These are phyloP conservation scores for Phoenicopterus ruber DNA, from an alignment of 2,113 vertebrate genomes.

Conservation along the genomic window DNA sequence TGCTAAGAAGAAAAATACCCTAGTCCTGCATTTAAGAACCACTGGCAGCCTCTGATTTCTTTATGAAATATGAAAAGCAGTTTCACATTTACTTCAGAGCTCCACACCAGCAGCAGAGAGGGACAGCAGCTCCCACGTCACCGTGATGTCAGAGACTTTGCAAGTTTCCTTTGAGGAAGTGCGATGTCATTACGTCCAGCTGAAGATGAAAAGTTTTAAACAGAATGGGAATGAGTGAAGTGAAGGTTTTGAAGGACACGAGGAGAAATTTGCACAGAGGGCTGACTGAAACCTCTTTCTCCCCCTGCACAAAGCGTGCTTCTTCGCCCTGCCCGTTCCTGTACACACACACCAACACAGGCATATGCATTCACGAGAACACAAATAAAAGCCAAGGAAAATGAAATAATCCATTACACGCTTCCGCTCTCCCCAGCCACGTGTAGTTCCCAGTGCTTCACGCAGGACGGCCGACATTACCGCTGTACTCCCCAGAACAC, in stretches of 20 bases:
- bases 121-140: not conserved
- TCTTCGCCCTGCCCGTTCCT: not conserved
- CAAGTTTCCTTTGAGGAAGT: not conserved
- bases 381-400: not conserved
- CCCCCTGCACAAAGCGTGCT: not conserved
- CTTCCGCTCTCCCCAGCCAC: not conserved
- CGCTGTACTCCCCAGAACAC: not conserved
- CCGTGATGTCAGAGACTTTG: not conserved
- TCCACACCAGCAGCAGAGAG: not conserved
- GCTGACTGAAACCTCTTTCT: not conserved
- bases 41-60: not conserved
- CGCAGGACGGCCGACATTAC: rapidly evolving
- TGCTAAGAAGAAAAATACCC: not conserved
- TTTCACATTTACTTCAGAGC: not conserved
- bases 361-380: not conserved
- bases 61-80: not conserved
- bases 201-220: not conserved
- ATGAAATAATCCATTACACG: not conserved
- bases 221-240: not conserved
- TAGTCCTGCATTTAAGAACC: not conserved
- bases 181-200: not conserved
- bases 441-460: not conserved
- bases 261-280: not conserved
- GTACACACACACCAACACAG: not conserved
- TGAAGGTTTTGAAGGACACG: not conserved